Base-by-base conservation (phyloP, 2,113 vertebrate genomes). In the Oostethus manadensis region DNA sequence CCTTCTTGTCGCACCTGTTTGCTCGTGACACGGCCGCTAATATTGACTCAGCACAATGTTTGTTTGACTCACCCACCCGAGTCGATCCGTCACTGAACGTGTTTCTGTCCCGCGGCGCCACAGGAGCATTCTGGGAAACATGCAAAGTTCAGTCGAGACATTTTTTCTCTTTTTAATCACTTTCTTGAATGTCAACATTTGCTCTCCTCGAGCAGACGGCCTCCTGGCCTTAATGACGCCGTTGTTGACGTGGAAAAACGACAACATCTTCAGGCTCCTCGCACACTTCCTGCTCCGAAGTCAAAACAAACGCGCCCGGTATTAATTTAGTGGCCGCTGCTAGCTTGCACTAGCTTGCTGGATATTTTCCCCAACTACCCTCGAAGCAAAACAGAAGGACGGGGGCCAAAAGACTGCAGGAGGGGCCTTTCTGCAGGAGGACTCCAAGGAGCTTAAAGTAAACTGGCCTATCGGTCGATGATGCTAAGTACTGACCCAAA, bases 61-160 rank as follows among this genome's bases (percentile, higher is more conserved):
- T 50, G 14, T 14, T 65, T 33, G 16, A 78, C 89, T 90, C 74
- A 90, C 89, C 89, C 0, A 90, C 71, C 17, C 63, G 71, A 54
- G 84, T 87, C n/a, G 47, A 48, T 13, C 82, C 80, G 16, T 89
- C 84, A 10, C 84, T 80, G 64, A 90, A 88, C 10, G 84, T 62
- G 18, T 90, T 90, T 23, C 50, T 66, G 73, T 84, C 43, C 23
- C 2, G 22, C 7, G 58, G 64, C 21, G 54, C 22, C 21, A 4
- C 53, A 3, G 63, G 26, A 60, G 64, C 71, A 57, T 70, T 38
- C 87, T 84, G 81, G 53, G 48, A 76, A 70, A 71, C 6, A 40
- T 51, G 35, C 43, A 21, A 14, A 48, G 18, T 17, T 9, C 48
- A 18, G 14, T 26, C 11, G 21, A 6, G 40, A 17, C 14, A 10